Evolutionary conservation across 2,888 invertebrate genomes (phyloP), one percentile per base, ranked within the genome.

Genomic region (Oegoconia quadripuncta): DNA sequence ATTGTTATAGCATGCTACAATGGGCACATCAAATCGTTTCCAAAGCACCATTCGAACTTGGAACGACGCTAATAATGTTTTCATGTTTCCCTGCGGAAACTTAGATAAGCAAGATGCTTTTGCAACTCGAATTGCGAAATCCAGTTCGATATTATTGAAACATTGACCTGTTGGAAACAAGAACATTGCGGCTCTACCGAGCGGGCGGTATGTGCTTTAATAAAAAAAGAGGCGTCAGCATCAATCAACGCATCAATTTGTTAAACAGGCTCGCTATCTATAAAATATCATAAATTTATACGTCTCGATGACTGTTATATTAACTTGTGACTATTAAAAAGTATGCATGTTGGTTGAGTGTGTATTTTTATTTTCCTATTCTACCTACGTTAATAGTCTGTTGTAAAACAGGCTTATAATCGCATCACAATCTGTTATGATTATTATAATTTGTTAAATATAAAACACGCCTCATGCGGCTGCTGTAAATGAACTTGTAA

Each of bases 1-100:
- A 65, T 60, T 69, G 62, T 69, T 65, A 62, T 62, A 54, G 57
- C 55, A 58, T 46, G 46, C 55, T 58, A 63, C 67, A 67, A 70
- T 67, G 50, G 57, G 47, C 57, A 59, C 50, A 58, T 67, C 46
- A 51, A 66, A 59, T 49, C 43, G 53, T 50, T 57, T 47, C 48
- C 49, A 59, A 48, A 41, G 3, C 45, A 36, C 48, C 43, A 50
- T 59, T 50, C 34, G 46, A 40, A 40, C 43, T 52, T 41, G 45
- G 46, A 53, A 48, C 50, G 48, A 49, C 50, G 46, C 41, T 55
- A 39, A 40, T 40, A 44, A 48, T 50, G 50, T 53, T 62, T 58
- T 56, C 55, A 55, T 63, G 52, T 48, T 52, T 46, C 44, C 37
- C 49, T 42, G 45, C 47, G 43, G 41, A 46, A 37, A 45, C 50